A percentile compares a stretch with the other conserved stretches of the same genome.
These are phyloP conservation scores for Suillia variegata DNA, from an alignment of 2,888 invertebrate species.

Conservation along the genomic window DNA sequence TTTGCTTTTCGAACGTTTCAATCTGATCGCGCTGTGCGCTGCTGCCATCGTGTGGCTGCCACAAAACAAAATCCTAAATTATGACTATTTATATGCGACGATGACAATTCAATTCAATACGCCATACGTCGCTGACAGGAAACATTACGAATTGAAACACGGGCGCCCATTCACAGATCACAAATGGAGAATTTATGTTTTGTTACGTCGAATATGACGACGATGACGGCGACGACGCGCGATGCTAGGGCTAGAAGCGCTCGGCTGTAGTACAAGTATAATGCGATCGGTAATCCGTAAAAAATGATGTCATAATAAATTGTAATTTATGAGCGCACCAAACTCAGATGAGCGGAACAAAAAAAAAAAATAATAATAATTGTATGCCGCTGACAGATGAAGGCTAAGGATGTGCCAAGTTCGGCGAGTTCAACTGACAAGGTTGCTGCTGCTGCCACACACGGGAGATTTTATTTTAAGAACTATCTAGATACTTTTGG, in stretches of 20 bases:
- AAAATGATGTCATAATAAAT: slow-evolving; percentile 52
- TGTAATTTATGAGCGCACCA: slow-evolving; percentile 44
- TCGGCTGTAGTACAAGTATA: background rate
- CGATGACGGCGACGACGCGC: too few relatives aligned
- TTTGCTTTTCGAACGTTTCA: slow-evolving; percentile 27
- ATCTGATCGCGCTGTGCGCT: slow-evolving; percentile 23
- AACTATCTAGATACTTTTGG: too few relatives aligned
- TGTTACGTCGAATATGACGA: too few relatives aligned
- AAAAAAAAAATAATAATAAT: too few relatives aligned
- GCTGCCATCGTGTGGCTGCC: background rate
- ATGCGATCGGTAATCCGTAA: slow-evolving; percentile 44
- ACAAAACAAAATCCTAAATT: slow-evolving; percentile 37
- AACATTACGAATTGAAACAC: slow-evolving; percentile 28
- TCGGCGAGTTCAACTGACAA: too few relatives aligned
- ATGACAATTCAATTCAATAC: slow-evolving; percentile 48
- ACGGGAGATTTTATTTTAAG: too few relatives aligned
- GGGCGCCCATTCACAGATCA: slow-evolving; percentile 25
- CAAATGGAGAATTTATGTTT: slow-evolving; percentile 42
- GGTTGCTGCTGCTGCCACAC: too few relatives aligned
- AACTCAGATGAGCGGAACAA: too few relatives aligned
- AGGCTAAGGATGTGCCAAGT: too few relatives aligned
- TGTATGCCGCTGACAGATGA: too few relatives aligned
- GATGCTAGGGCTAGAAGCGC: too few relatives aligned
- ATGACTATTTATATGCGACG: slow-evolving; percentile 45
- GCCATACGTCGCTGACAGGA: slow-evolving; percentile 30